A percentile compares a stretch with the other conserved stretches of the same genome.
phyloP scores from a whole-genome alignment of 1,140 invertebrate species.

The Aphelinus atriplicis region DNA sequence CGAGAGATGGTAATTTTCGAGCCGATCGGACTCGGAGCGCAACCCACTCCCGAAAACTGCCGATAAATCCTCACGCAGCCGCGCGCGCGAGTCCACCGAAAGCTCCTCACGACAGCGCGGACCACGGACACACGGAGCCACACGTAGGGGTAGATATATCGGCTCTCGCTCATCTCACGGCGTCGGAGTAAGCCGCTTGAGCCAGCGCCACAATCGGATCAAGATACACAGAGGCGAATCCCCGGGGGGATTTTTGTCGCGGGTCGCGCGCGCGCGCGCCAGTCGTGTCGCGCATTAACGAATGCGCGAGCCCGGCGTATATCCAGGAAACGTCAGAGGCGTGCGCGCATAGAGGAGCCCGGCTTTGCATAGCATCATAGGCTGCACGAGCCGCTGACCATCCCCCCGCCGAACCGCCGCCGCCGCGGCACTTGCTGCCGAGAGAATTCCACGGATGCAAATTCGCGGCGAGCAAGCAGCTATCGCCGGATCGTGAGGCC shows the following conservation, averaged over 20 bases:
- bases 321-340: slow-evolving; percentile 40
- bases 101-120: too few relatives aligned
- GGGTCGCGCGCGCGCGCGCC: slow-evolving; percentile 20
- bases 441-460: slow-evolving; percentile 62
- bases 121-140: too few relatives aligned
- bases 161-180: too few relatives aligned
- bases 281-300: slow-evolving; percentile 42
- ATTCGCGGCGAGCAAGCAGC: slow-evolving; percentile 58
- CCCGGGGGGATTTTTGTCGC: slow-evolving; percentile 21
- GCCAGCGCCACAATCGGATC: slow-evolving; percentile 30
- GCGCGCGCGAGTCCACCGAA: too few relatives aligned
- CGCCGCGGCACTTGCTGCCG: not conserved
- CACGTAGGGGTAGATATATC: too few relatives aligned
- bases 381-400: slow-evolving; percentile 31
- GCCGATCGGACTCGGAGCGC: too few relatives aligned
- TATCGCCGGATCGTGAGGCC: slow-evolving; percentile 61
- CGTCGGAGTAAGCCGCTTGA: not conserved
- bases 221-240: slow-evolving; percentile 7
- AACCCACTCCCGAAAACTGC: too few relatives aligned
- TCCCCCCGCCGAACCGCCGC: not conserved
- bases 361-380: slow-evolving; percentile 42
- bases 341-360: slow-evolving; percentile 18
- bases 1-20: too few relatives aligned
- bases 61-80: too few relatives aligned
- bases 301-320: slow-evolving; percentile 41